phyloP scores from a whole-genome alignment of 1,140 invertebrate species.

The Batillaria attramentaria region DNA sequence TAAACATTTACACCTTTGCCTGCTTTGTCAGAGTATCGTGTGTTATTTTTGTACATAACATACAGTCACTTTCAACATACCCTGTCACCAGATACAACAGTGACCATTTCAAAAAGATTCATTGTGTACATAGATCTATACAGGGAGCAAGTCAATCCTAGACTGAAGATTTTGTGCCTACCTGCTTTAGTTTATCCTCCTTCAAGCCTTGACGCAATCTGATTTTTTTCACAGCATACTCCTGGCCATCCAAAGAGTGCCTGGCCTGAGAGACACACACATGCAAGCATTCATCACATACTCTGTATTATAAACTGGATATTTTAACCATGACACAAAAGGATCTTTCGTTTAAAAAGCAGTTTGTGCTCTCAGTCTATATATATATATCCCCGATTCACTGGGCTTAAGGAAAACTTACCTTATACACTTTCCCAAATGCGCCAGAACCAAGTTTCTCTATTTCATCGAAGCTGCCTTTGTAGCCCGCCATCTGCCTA shows the following conservation, averaged over 20 bases:
- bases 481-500: too few species aligned
- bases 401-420: neutral
- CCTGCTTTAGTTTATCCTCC: neutral
- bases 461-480: neutral
- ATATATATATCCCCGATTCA: neutral
- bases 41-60: neutral
- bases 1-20: too few species aligned
- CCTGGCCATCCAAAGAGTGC: neutral
- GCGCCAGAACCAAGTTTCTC: neutral
- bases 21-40: too few species aligned
- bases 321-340: neutral
- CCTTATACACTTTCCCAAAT: neutral
- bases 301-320: neutral
- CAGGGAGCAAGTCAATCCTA: neutral
- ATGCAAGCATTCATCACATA: neutral
- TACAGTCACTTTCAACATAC: neutral
- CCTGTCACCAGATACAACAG: neutral
- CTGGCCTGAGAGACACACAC: neutral
- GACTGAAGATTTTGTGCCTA: neutral
- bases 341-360: neutral
- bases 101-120: too few species aligned
- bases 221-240: slow-evolving; percentile 20
- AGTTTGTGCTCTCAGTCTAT: neutral
- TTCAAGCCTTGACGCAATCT: neutral
- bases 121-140: neutral